These are phyloP conservation scores for Acanthisitta chloris DNA, from an alignment of 2,113 vertebrate genomes.

Conservation along the genomic window DNA sequence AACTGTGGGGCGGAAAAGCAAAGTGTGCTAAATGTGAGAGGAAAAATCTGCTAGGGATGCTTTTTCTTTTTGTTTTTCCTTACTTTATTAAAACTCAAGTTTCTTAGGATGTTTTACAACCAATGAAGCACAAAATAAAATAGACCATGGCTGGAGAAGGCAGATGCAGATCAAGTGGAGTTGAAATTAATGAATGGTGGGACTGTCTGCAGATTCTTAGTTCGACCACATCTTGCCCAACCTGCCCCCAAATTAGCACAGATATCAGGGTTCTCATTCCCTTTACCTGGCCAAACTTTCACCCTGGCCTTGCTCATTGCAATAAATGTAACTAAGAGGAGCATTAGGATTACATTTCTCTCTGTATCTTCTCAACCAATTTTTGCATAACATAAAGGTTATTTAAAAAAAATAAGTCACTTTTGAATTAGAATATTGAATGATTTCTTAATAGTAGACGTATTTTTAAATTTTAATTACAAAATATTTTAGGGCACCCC, in stretches of 20 bases:
- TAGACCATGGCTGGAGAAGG: background rate
- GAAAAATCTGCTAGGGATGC: background rate
- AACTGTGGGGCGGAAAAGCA: background rate
- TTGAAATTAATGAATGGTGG: background rate
- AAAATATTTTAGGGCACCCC: background rate
- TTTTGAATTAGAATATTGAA: background rate
- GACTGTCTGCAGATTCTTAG: background rate
- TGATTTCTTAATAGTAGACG: background rate
- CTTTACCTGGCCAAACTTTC: background rate
- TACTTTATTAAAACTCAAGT: background rate
- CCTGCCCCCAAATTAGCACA: background rate
- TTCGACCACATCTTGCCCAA: background rate
- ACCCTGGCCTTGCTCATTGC: background rate
- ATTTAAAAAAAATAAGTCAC: no score
- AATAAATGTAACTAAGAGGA: background rate
- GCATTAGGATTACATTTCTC: background rate
- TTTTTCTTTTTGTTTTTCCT: background rate
- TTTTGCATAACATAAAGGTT: background rate
- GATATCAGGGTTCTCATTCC: background rate
- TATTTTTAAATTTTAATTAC: background rate
- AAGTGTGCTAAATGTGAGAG: slow-evolving; percentile 17
- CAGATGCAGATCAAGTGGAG: background rate
- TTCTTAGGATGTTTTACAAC: background rate
- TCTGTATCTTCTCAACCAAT: background rate
- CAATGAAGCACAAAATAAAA: background rate